Evolutionary conservation across 2,113 vertebrate genomes (phyloP), one percentile per base, ranked within the genome.

Genomic region (Pyxicephalus adspersus): DNA sequence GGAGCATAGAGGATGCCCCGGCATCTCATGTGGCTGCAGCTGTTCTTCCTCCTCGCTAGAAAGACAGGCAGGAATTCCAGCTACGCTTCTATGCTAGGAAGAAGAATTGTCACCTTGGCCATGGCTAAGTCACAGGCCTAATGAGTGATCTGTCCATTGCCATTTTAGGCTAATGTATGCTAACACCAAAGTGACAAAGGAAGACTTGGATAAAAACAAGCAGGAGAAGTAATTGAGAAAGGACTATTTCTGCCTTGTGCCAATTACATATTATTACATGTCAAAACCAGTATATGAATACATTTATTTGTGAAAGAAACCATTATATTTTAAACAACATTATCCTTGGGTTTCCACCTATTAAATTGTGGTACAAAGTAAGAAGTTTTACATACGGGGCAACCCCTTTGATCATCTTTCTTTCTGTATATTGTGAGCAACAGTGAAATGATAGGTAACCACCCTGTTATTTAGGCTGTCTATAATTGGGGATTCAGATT

Each of bases 51-150:
- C 63, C 78, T 80, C 11, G 0, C 55, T 73, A 64, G 81, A 71
- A 34, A 86, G 81, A 85, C 85, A 85, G 84, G 71, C 29, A 11
- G 85, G 88, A 87, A 87, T 83, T 86, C 84, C 86, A 80, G 85
- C 54, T 86, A 78, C 84, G 85, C 80, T 84, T 84, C 83, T 83
- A 83, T 83, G 83, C 84, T 75, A 84, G 86, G 84, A 87, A 83
- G 61, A 78, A 64, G 84, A 83, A 81, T 80, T 80, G 25, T 65
- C 65, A 64, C 86, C 55, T 74, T 81, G 73, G 16, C 13, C 60
- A 13, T 81, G 79, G 23, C 9, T 63, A 23, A 80, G 66, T 63
- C 20, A 26, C 16, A 28, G 57, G 18, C 38, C n/a, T 64, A 54
- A 72, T 64, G 66, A 80, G 13, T 7, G 57, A 20, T 23, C 26